phyloP scores from a whole-genome alignment of 2,888 invertebrate genomes.

The Agrochola lota region DNA sequence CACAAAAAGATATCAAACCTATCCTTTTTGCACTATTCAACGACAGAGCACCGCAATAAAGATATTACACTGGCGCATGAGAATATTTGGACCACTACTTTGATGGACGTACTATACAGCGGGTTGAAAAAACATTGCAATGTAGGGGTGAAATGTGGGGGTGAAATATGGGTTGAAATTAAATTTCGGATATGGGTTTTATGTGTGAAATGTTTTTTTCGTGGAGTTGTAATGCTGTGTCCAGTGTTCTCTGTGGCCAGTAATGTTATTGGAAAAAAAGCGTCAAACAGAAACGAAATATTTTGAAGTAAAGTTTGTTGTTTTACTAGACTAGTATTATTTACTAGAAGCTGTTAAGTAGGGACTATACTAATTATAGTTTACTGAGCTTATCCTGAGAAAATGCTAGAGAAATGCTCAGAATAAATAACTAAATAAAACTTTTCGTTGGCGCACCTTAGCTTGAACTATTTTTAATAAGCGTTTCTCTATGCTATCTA shows the following conservation, averaged over 20 bases:
- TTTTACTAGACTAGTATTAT: not conserved
- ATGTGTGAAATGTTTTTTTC: conserved; percentile 36
- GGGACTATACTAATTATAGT: not conserved
- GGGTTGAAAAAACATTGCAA: conserved; percentile 54
- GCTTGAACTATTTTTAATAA: not conserved
- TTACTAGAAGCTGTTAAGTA: not conserved
- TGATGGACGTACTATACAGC: conserved; percentile 53
- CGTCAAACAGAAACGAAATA: not conserved
- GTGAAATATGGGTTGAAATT: conserved; percentile 54
- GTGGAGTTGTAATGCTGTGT: conserved; percentile 22
- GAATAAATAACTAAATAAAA: too few species aligned
- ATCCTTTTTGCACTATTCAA: conserved; percentile 61
- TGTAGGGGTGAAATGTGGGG: conserved; percentile 38
- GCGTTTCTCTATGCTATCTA: not conserved
- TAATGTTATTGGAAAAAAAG: not conserved
- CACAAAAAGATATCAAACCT: conserved; percentile 57
- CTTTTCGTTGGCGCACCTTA: not conserved
- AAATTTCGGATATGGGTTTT: conserved; percentile 53
- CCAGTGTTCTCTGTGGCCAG: not conserved
- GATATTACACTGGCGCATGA: conserved; percentile 56
- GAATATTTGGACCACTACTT: conserved; percentile 57
- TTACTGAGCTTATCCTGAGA: too few species aligned
- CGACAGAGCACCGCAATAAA: conserved; percentile 59
- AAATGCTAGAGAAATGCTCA: not conserved
- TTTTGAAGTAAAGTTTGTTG: not conserved